Percentiles rank a stretch among this genome's conserved stretches.
These are phyloP conservation scores for Atta colombica DNA, from an alignment of 1,140 invertebrate species.

Conservation along the genomic window DNA sequence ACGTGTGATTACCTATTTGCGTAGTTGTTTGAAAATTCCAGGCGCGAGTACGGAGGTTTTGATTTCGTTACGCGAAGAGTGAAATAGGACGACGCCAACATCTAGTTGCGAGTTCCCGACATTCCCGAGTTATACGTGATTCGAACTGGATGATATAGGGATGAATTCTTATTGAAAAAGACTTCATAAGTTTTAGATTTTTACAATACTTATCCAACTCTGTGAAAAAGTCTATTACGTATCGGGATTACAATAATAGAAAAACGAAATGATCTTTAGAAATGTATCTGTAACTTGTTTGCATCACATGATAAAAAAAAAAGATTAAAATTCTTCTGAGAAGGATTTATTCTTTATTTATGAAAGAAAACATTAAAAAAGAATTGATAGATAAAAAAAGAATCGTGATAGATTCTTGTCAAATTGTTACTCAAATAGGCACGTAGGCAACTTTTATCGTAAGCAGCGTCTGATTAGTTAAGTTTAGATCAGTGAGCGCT, in stretches of 20 bases:
- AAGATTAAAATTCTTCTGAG: neutral
- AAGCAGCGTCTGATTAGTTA: neutral
- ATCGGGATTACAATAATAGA: neutral
- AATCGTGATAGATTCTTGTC: neutral
- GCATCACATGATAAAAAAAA: neutral
- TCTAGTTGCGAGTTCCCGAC: neutral
- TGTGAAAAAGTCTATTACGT: neutral
- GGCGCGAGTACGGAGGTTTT: conserved; percentile 17
- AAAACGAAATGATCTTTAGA: neutral
- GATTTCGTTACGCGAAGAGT: conserved; percentile 45
- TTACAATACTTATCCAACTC: neutral
- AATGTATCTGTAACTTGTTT: neutral
- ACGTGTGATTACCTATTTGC: conserved; percentile 25
- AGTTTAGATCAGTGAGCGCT: no score
- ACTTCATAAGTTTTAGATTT: neutral
- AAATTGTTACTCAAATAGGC: neutral
- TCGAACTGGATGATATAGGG: conserved; percentile 19
- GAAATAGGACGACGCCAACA: conserved; percentile 32
- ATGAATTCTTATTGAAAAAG: conserved; percentile 19
- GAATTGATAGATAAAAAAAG: no score
- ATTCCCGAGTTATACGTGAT: conserved; percentile 50
- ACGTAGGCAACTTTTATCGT: neutral
- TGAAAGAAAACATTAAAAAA: neutral
- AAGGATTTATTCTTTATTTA: neutral
- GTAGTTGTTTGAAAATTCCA: conserved; percentile 41